Evolutionary conservation across 2,113 vertebrate genomes (phyloP).

Genomic region (Sinocyclocheilus grahami): DNA sequence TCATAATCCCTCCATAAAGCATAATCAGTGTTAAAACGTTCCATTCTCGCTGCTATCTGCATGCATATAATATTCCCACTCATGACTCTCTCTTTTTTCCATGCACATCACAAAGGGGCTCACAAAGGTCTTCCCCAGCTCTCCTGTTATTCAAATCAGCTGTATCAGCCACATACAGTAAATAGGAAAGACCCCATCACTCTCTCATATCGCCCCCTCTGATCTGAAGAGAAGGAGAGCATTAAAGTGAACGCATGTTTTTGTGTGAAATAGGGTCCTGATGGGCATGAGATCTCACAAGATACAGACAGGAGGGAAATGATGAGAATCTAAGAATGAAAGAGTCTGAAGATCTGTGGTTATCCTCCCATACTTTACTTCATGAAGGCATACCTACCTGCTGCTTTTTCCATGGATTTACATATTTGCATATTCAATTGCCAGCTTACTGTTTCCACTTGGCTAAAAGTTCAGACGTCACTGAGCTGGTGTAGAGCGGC

Average conservation of each 20-base stretch:
- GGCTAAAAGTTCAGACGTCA: slow-evolving; percentile 44
- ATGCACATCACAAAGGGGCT: slow-evolving; percentile 36
- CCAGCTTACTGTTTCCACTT: slow-evolving; percentile 12
- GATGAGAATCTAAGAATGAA: neutral
- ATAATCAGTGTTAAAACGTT: slow-evolving; percentile 41
- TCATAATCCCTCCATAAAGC: neutral
- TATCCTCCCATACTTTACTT: slow-evolving; percentile 12
- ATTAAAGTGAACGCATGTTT: slow-evolving; percentile 14
- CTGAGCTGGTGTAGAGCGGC: neutral
- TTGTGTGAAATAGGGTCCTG: neutral
- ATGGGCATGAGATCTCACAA: neutral
- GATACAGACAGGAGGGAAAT: neutral
- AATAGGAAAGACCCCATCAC: slow-evolving; percentile 54
- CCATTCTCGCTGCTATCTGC: slow-evolving; percentile 25
- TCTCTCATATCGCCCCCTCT: neutral
- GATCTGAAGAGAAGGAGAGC: neutral
- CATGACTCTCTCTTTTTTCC: slow-evolving; percentile 35
- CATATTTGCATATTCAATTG: slow-evolving; percentile 25
- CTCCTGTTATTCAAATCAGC: slow-evolving; percentile 43
- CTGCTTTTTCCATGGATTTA: slow-evolving; percentile 31
- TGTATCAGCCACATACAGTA: neutral
- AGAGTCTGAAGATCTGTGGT: slow-evolving; percentile 16
- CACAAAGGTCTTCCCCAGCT: neutral
- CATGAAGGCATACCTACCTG: neutral
- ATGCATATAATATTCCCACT: slow-evolving; percentile 32